Evolutionary conservation across 2,113 vertebrate species (phyloP), one percentile per base, ranked within the genome.

Genomic region (Addax nasomaculatus): DNA sequence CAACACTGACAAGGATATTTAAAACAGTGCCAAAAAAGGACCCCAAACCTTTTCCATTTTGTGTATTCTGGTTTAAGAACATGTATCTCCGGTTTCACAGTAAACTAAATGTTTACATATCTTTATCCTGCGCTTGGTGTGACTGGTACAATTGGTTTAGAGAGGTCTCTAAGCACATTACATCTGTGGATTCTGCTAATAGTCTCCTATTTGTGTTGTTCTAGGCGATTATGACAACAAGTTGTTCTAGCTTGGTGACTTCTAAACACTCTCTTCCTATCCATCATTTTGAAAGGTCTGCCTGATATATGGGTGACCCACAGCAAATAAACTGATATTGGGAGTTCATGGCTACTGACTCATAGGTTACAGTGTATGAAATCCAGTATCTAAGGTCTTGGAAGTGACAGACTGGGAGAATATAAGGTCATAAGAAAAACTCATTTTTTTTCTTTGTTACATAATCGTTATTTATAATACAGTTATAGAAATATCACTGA

Each of bases 281-380:
- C 76, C 55, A 96, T 98, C 87, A 97, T 92, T 87, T 92, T 93
- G 85, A 98, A 98, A 87, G 85, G 14, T 87, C 79, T 97, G 23
- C 64, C 55, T 92, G 84, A 93, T 49, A 96, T 25, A 67, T 45
- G 8, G 25, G 39, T 90, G 88, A 96, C 73, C 80, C 10, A 49
- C 36, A 51, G 12, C 84, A 97, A 97, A 93, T 92, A 95, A 97
- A 97, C 84, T 93, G 79, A 58, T 91, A 81, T 19, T 76, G 33
- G 16, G 84, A 94, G 96, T 95, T 90, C 78, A 91, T 67, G 85
- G n/a, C 86, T 92, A 89, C 47, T 97, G 95, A 91, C 51, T 96
- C 43, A 85, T 9, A 96, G 79, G 14, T 96, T 84, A 96, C 1
- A 64, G 33, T 12, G 5, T 14, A 85, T 45, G 36, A 95, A 90